phyloP scores from a whole-genome alignment of 2,113 vertebrate genomes.

The Ginglymostoma cirratum region DNA sequence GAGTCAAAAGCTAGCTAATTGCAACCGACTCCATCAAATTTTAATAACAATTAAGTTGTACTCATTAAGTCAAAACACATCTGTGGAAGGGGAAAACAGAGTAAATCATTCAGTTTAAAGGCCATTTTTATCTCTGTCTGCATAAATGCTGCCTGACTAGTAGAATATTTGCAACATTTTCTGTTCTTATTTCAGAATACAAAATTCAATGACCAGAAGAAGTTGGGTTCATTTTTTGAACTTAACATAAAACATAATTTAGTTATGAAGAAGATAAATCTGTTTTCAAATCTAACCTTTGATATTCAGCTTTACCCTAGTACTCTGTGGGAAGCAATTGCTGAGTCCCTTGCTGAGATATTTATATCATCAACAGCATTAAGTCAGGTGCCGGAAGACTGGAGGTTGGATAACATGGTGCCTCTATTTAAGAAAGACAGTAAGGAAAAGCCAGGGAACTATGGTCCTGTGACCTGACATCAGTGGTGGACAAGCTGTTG shows the following conservation, averaged over 20 bases:
- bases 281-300: neutral
- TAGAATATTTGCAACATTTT: neutral
- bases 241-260: neutral
- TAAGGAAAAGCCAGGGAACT: too few relatives aligned
- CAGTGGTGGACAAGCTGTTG: too few relatives aligned
- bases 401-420: too few relatives aligned
- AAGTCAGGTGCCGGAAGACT: too few relatives aligned
- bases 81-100: neutral
- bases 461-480: too few relatives aligned
- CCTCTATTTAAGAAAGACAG: too few relatives aligned
- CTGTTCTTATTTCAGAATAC: neutral
- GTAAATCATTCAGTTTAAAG: neutral
- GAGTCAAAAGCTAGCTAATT: neutral
- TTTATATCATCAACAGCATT: too few relatives aligned
- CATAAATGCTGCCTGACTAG: neutral
- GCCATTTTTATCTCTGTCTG: neutral
- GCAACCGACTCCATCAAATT: neutral
- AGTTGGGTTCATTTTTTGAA: neutral
- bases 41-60: neutral
- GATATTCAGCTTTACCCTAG: neutral
- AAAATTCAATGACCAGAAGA: neutral
- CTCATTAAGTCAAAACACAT: neutral
- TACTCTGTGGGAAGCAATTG: too few relatives aligned
- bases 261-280: neutral
- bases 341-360: too few relatives aligned